phyloP scores from a whole-genome alignment of 2,888 invertebrate species.

The Falcaria lacertinaria region DNA sequence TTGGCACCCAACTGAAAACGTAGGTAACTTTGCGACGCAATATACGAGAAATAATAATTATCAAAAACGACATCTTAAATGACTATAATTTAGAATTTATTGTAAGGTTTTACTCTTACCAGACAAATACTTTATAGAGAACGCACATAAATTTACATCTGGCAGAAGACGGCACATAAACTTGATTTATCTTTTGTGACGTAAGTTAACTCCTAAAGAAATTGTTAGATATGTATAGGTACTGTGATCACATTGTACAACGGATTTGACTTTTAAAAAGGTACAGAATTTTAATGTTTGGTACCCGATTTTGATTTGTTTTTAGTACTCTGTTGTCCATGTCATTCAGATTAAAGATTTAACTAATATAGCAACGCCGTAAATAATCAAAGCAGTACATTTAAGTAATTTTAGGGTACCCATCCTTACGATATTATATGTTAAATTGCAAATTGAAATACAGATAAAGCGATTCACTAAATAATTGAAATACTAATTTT shows the following conservation, averaged over 20 bases:
- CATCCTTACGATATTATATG: too few relatives aligned
- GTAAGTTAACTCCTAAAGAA: constrained; percentile 64
- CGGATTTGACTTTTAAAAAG: constrained; percentile 8
- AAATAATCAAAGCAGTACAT: too few relatives aligned
- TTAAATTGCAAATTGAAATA: too few relatives aligned
- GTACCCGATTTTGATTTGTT: too few relatives aligned
- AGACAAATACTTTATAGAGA: constrained; percentile 54
- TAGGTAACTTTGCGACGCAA: neutral
- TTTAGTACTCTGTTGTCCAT: too few relatives aligned
- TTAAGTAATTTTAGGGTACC: too few relatives aligned
- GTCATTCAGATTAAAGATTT: too few relatives aligned
- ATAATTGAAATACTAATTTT: too few relatives aligned
- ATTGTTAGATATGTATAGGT: constrained; percentile 19
- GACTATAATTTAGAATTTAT: neutral
- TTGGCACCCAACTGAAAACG: too few relatives aligned
- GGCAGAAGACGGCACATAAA: constrained; percentile 73
- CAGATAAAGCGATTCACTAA: too few relatives aligned
- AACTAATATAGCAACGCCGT: too few relatives aligned
- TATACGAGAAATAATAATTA: neutral
- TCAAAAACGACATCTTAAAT: neutral
- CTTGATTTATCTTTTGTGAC: constrained; percentile 73
- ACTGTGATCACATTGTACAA: constrained; percentile 43
- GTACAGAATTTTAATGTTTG: constrained; percentile 7
- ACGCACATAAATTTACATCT: constrained; percentile 65
- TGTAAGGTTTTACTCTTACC: constrained; percentile 39